Conservation (phyloP, 2,113 vertebrate species). For the Ginglymostoma cirratum region DNA sequence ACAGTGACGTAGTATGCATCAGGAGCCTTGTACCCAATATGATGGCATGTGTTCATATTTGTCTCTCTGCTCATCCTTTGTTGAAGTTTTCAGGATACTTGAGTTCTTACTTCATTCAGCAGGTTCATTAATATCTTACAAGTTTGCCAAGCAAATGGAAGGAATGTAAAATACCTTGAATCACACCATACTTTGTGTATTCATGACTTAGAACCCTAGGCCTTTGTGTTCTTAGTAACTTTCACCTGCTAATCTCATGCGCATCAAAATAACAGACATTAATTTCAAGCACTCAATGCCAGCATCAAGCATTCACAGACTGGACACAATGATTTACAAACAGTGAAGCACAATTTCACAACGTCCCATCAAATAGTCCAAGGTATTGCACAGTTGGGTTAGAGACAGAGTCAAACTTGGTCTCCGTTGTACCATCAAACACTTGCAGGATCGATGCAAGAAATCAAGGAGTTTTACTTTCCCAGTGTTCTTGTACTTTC, state of each 20-base stretch:
- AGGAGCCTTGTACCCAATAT: not conserved
- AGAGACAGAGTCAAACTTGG: not conserved
- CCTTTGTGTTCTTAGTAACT: not conserved
- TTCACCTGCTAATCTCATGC: not conserved
- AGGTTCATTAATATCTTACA: not conserved
- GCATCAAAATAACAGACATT: not conserved
- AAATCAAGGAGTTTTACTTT: not conserved
- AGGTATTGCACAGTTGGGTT: not conserved
- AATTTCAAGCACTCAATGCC: not conserved
- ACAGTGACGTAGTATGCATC: not conserved
- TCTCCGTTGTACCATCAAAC: not conserved
- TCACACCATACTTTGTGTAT: not conserved
- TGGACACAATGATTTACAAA: not conserved
- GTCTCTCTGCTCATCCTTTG: not conserved
- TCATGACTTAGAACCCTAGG: not conserved
- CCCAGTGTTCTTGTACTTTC: not conserved
- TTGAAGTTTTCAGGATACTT: not conserved
- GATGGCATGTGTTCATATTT: not conserved
- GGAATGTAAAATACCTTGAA: not conserved
- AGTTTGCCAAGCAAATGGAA: no score
- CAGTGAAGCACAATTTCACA: not conserved
- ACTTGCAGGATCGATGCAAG: not conserved
- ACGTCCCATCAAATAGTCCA: not conserved
- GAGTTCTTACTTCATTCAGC: not conserved
- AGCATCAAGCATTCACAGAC: not conserved